A percentile compares a stretch with the other conserved stretches of the same genome.
These are phyloP conservation scores for Pipistrellus pipistrellus DNA, from an alignment of 2,797 vertebrate genomes.

Conservation along the genomic window DNA sequence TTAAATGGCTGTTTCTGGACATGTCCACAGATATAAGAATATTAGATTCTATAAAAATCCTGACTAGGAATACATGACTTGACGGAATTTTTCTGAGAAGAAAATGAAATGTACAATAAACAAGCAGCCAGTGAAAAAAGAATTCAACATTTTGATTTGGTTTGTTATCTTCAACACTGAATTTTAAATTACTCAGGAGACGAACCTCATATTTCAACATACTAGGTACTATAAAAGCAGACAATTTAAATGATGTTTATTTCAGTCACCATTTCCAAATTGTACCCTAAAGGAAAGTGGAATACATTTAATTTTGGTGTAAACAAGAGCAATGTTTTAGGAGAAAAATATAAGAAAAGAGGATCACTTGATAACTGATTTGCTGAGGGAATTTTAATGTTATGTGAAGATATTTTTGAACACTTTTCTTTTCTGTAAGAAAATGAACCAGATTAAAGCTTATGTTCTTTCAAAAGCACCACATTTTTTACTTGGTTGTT, in stretches of 20 bases:
- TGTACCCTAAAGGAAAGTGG: slow-evolving; percentile 43
- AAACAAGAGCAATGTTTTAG: slow-evolving; percentile 75
- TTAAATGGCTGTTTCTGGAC: slow-evolving; percentile 8
- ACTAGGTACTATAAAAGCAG: slow-evolving; percentile 57
- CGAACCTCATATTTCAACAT: slow-evolving; percentile 55
- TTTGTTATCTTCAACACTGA: slow-evolving; percentile 66
- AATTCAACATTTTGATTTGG: slow-evolving; percentile 69
- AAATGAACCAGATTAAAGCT: slow-evolving; percentile 49
- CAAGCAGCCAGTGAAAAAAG: slow-evolving; percentile 34
- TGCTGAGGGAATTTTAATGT: slow-evolving; percentile 65
- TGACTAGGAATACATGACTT: background rate
- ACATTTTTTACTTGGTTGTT: background rate
- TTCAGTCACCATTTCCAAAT: slow-evolving; percentile 66
- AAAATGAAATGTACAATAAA: slow-evolving; percentile 52
- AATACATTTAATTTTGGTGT: slow-evolving; percentile 42
- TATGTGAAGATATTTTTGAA: slow-evolving; percentile 55
- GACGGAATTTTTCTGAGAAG: slow-evolving; percentile 42
- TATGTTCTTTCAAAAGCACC: slow-evolving; percentile 34
- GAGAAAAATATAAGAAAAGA: slow-evolving; percentile 39
- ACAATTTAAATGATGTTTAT: slow-evolving; percentile 68
- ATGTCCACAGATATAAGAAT: background rate
- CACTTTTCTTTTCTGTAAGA: background rate
- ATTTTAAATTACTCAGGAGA: slow-evolving; percentile 79
- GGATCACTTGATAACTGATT: slow-evolving; percentile 59
- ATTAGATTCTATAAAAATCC: slow-evolving; percentile 9